Evolutionary conservation across 92 coral and sea anemone species (phyloP), one percentile per base, ranked within the genome.

Genomic region (Desmophyllum pertusum): DNA sequence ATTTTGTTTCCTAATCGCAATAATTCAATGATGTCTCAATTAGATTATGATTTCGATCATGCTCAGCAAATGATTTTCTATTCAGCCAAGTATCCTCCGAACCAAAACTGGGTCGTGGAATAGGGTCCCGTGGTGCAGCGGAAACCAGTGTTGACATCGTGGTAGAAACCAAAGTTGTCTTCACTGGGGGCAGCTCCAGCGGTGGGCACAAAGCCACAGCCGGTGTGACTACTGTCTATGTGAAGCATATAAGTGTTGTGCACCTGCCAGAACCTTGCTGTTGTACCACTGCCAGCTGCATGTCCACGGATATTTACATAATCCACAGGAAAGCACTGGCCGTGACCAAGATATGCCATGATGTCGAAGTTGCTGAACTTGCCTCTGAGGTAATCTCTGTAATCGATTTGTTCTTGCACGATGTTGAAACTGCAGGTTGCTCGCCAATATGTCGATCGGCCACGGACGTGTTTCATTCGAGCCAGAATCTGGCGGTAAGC

Each of bases 81-180:
- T 35, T 35, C 39, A 30, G 29, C 57, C 85, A 92, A 41, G 53
- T 68, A 85, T 68, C 89, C 89, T 6, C 89, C 89, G 53, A 85
- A 76, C 92, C 92, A 89, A 76, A 73, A 79, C 51, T 89, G 81
- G 45, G 92, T 89, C 18, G 89, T 84, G 2, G 86, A 63, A 29
- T 36, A 38, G 1, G 42, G 25, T 14, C 29, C 39, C 5, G 17
- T 66, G 0, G 73, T 36, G 36, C 89, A 89, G 10, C 89, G 86
- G 50, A 84, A 85, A 3, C 25, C 31, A 0, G 17, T 38, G 73
- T 71, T 85, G 25, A 50, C n/a, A 8, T 7, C 38, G 23, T 0
- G 5, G 40, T 70, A 23, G 9, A 15, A 31, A 21, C 92, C 92
- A 57, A 89, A 89, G 78, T 85, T 78, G 72, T 89, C 92, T 66